phyloP scores from a whole-genome alignment of 2,888 invertebrate species.

The Drymonia ruficornis region DNA sequence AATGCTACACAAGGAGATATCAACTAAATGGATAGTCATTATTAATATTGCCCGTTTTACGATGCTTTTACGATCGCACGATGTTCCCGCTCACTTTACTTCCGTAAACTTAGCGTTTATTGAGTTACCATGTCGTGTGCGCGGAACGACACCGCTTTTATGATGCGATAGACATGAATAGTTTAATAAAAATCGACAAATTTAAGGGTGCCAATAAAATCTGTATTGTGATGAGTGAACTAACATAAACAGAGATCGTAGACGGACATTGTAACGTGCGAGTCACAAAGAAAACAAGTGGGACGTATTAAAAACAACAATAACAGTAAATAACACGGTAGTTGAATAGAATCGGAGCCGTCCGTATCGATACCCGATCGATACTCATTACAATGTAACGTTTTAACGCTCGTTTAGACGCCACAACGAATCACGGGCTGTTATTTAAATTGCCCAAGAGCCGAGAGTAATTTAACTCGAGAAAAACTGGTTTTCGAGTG shows the following conservation, averaged over 20 bases:
- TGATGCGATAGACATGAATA: conserved; percentile 41
- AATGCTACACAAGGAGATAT: conserved; percentile 49
- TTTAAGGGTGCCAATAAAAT: conserved; percentile 31
- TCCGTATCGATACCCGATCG: conserved; percentile 49
- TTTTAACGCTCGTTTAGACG: conserved; percentile 60
- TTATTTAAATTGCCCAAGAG: conserved; percentile 69
- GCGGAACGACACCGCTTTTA: conserved; percentile 44
- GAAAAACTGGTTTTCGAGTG: conserved; percentile 62
- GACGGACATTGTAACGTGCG: conserved; percentile 9
- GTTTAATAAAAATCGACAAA: conserved; percentile 42
- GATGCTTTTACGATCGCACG: conserved; percentile 54
- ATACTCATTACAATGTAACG: conserved; percentile 60
- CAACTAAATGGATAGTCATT: conserved; percentile 56
- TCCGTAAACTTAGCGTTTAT: conserved; percentile 60
- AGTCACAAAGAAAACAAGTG: conserved; percentile 29
- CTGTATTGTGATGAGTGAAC: conserved; percentile 10
- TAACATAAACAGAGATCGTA: background rate
- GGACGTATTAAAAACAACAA: conserved; percentile 35
- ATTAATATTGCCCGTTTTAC: conserved; percentile 69
- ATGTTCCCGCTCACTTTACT: conserved; percentile 49
- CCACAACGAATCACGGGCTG: conserved; percentile 60
- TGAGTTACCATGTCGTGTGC: conserved; percentile 51
- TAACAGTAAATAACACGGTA: conserved; percentile 49
- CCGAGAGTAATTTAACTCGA: conserved; percentile 59
- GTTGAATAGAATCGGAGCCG: conserved; percentile 43